A percentile compares a stretch with the other conserved stretches of the same genome.
phyloP scores from a whole-genome alignment of 2,113 vertebrate genomes.

The Bubo bubo region DNA sequence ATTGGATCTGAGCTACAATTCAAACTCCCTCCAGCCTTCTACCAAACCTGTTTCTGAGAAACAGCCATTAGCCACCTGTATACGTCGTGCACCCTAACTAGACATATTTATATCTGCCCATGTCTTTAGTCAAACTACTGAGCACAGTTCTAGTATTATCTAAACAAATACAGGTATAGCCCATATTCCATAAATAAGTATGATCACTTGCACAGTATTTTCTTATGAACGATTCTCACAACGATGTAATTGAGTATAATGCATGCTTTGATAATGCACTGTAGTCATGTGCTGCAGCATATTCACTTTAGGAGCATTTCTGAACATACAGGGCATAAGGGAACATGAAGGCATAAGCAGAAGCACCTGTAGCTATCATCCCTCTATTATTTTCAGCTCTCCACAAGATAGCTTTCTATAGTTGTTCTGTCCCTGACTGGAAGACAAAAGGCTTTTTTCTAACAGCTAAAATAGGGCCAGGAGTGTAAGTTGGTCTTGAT shows the following conservation, averaged over 20 bases:
- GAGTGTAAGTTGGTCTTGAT: not conserved
- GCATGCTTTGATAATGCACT: not conserved
- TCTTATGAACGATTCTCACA: not conserved
- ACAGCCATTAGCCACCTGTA: not conserved
- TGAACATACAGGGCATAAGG: not conserved
- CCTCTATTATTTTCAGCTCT: not conserved
- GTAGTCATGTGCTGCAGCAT: not conserved
- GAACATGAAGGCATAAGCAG: not conserved
- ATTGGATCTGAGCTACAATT: not conserved
- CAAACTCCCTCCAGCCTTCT: not conserved
- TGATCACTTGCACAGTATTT: not conserved
- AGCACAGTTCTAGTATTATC: not conserved
- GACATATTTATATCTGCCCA: not conserved
- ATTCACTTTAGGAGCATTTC: not conserved
- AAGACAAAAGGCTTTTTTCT: not conserved
- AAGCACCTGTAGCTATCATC: not conserved
- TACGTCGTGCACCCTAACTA: accelerated
- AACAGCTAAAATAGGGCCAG: not conserved
- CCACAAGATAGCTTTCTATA: not conserved
- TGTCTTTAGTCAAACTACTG: not conserved
- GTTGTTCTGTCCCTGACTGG: not conserved
- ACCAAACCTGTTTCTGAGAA: not conserved
- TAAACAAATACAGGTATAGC: not conserved
- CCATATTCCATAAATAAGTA: not conserved
- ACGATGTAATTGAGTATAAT: not conserved